phyloP scores from a whole-genome alignment of 2,113 vertebrate species.

The Ceratotherium simum region DNA sequence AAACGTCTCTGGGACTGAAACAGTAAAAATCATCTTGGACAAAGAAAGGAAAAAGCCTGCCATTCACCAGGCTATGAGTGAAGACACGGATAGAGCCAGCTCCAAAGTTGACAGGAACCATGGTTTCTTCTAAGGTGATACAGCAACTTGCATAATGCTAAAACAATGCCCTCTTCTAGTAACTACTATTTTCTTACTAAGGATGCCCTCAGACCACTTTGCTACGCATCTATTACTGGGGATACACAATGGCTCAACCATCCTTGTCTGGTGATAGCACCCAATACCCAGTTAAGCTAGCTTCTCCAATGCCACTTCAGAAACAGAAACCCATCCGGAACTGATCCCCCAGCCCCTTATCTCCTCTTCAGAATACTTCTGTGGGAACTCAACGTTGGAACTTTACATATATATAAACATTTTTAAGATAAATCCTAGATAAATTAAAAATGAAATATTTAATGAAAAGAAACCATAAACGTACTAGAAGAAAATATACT shows the following conservation, averaged over 20 bases:
- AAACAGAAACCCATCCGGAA: neutral
- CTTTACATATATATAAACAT: neutral
- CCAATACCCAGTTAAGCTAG: neutral
- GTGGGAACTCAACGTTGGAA: neutral
- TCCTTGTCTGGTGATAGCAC: neutral
- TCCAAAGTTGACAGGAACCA: neutral
- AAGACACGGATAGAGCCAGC: neutral
- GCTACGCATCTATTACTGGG: neutral
- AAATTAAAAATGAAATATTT: slow-evolving; percentile 24
- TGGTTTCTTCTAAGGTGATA: neutral
- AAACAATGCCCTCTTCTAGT: neutral
- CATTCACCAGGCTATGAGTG: neutral
- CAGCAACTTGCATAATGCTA: neutral
- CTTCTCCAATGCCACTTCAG: neutral
- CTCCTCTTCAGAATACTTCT: neutral
- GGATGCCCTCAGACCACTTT: neutral
- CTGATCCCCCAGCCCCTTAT: neutral
- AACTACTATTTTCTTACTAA: neutral
- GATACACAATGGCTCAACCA: neutral
- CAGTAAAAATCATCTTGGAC: neutral
- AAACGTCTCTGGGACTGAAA: neutral
- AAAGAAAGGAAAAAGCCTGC: neutral
- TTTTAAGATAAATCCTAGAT: neutral
- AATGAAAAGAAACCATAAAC: neutral
- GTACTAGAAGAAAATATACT: neutral